Conservation (phyloP, 1,140 invertebrate species). For the Drepana arcuata region DNA sequence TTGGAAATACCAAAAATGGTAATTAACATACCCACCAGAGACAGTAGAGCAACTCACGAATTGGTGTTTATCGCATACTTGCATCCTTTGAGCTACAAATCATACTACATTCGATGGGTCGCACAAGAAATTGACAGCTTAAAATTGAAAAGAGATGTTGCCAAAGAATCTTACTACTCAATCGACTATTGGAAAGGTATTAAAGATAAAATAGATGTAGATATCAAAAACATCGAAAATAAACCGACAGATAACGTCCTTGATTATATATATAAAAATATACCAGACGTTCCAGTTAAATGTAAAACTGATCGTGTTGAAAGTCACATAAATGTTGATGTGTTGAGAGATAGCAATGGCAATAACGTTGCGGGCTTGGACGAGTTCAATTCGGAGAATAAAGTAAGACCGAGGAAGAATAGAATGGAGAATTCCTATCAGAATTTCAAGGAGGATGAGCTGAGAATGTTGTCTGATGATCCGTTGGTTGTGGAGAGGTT, state of each 20-base stretch:
- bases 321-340: slow-evolving; percentile 17
- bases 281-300: background rate
- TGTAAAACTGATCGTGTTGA: background rate
- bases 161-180: slow-evolving; percentile 16
- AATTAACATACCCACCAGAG: slow-evolving; percentile 75
- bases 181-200: slow-evolving; percentile 30
- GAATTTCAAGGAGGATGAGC: slow-evolving; percentile 30
- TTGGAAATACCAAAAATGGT: slow-evolving; percentile 75
- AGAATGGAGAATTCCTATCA: slow-evolving; percentile 11
- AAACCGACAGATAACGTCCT: slow-evolving; percentile 4
- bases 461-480: slow-evolving; percentile 47
- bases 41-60: slow-evolving; percentile 74
- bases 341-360: slow-evolving; percentile 21
- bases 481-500: slow-evolving; percentile 21
- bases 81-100: slow-evolving; percentile 76
- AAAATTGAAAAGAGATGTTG: slow-evolving; percentile 20
- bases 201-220: slow-evolving; percentile 13
- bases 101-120: slow-evolving; percentile 69
- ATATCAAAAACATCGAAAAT: slow-evolving; percentile 18
- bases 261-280: too few species aligned
- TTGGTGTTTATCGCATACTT: slow-evolving; percentile 76
- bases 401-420: slow-evolving; percentile 10
- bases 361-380: slow-evolving; percentile 7
- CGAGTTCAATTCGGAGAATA: slow-evolving; percentile 6
- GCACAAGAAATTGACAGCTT: too few species aligned